phyloP scores from a whole-genome alignment of 2,888 invertebrate genomes.

The Microctonus aethiopoides region DNA sequence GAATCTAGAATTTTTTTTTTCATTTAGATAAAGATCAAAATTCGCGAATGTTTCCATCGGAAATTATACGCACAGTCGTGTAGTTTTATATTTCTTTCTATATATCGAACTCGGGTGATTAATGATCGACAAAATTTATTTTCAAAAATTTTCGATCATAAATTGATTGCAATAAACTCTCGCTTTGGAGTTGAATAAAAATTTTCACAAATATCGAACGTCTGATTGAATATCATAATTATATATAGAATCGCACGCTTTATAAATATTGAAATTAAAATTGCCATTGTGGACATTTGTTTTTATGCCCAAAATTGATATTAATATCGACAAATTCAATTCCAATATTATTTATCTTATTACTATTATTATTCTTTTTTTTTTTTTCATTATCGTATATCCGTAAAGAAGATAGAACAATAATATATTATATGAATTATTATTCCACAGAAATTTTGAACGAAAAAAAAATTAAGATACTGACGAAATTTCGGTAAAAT shows the following conservation, averaged over 20 bases:
- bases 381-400: neutral
- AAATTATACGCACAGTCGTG: slow-evolving; percentile 25
- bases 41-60: slow-evolving; percentile 9
- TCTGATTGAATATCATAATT: neutral
- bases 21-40: slow-evolving; percentile 6
- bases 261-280: slow-evolving; percentile 19
- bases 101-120: slow-evolving; percentile 36
- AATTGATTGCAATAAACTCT: slow-evolving; percentile 20
- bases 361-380: neutral
- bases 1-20: neutral
- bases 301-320: neutral
- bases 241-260: slow-evolving; percentile 13
- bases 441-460: neutral
- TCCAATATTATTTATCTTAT: neutral
- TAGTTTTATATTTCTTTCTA: too few species aligned
- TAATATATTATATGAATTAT: neutral
- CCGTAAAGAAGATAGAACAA: slow-evolving; percentile 5
- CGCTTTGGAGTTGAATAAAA: neutral
- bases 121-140: slow-evolving; percentile 10
- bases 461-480: too few species aligned
- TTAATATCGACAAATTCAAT: neutral
- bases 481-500: neutral
- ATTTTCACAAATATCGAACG: neutral
- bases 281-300: neutral
- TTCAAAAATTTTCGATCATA: slow-evolving; percentile 19